phyloP scores from a whole-genome alignment of 2,113 vertebrate species.

The Recurvirostra avosetta region DNA sequence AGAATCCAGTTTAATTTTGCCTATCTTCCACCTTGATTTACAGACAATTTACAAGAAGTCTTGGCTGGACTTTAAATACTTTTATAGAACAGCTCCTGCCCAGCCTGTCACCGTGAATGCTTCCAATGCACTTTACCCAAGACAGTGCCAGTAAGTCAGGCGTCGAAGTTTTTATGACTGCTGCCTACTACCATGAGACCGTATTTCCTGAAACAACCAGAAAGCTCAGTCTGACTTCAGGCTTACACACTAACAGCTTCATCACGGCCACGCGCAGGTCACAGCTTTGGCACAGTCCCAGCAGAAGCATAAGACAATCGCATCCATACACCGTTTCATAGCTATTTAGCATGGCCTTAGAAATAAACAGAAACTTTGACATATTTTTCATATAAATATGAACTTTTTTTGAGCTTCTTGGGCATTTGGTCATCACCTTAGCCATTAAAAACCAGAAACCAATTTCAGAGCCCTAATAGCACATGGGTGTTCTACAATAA shows the following conservation, averaged over 20 bases:
- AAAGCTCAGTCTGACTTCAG: not conserved
- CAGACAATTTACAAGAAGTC: not conserved
- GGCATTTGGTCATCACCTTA: not conserved
- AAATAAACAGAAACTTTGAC: not conserved
- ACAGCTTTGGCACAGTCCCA: not conserved
- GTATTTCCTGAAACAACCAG: not conserved
- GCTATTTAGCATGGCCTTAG: not conserved
- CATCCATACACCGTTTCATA: not conserved
- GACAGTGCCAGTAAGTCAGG: not conserved
- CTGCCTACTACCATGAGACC: not conserved
- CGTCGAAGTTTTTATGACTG: not conserved
- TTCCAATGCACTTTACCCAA: not conserved
- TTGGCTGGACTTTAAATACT: accelerated
- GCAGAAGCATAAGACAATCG: not conserved
- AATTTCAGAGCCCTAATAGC: not conserved
- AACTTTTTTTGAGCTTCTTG: not conserved
- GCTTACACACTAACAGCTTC: not conserved
- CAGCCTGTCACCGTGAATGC: accelerated
- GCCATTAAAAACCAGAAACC: not conserved
- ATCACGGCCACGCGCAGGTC: not conserved
- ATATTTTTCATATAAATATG: not conserved
- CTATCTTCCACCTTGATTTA: not conserved
- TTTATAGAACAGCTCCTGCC: not conserved
- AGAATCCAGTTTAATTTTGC: not conserved
- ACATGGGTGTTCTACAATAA: not conserved